A percentile compares a stretch with the other conserved stretches of the same genome.
Evolutionary conservation across 2,888 invertebrate genomes (phyloP).

Genomic region (Calameuta pallipes): DNA sequence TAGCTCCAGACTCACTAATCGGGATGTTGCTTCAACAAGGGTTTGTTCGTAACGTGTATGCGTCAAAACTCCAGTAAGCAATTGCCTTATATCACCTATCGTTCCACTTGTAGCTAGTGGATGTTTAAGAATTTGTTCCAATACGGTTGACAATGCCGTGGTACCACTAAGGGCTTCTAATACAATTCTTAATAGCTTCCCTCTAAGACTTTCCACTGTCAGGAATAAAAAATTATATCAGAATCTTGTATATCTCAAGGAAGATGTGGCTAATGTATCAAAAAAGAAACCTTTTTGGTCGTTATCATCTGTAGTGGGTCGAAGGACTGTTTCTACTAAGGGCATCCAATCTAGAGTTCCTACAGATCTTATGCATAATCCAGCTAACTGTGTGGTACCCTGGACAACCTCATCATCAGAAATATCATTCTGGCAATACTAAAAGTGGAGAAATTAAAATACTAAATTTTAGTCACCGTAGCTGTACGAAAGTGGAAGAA

Average conservation of each 20-base stretch:
- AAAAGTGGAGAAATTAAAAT: slow-evolving; percentile 11
- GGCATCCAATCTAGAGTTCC: slow-evolving; percentile 63
- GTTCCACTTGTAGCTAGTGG: slow-evolving; percentile 68
- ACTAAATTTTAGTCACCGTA: not conserved
- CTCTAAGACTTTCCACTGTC: slow-evolving; percentile 52
- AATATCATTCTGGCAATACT: slow-evolving; percentile 40
- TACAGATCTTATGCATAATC: slow-evolving; percentile 59
- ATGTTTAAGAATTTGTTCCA: slow-evolving; percentile 71
- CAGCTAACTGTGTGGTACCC: slow-evolving; percentile 52
- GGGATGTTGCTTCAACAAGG: slow-evolving; percentile 76
- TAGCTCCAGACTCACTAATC: slow-evolving; percentile 76
- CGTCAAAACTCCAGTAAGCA: slow-evolving; percentile 76
- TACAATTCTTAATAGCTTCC: slow-evolving; percentile 58
- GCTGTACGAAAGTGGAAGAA: not conserved
- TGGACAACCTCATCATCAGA: slow-evolving; percentile 49
- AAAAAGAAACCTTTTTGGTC: slow-evolving; percentile 41
- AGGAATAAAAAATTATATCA: slow-evolving; percentile 12
- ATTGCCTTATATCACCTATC: slow-evolving; percentile 73
- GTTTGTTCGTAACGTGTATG: slow-evolving; percentile 83
- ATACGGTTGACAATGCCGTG: slow-evolving; percentile 68
- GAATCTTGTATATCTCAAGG: not conserved
- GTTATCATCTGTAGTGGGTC: slow-evolving; percentile 47
- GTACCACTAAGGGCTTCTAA: slow-evolving; percentile 61
- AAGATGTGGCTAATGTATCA: not conserved
- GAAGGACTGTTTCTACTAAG: slow-evolving; percentile 57